Base-by-base conservation (phyloP, 2,113 vertebrate genomes). In the Muntiacus muntjak region DNA sequence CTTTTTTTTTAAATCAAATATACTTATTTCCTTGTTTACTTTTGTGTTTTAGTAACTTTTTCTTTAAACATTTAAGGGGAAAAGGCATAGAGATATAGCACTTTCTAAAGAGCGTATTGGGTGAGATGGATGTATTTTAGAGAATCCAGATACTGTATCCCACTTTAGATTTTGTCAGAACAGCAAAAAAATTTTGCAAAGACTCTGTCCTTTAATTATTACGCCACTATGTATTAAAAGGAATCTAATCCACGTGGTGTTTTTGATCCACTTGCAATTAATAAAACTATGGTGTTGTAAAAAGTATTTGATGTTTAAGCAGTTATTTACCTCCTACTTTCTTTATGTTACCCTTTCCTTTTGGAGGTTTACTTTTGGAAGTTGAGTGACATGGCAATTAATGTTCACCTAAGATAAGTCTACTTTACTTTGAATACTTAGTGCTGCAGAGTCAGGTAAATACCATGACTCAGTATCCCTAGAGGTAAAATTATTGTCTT, bases 121-220 rank as follows among this genome's bases (percentile, higher is more conserved):
- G 43, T 58, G 43, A 62, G 11, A 74, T 47, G 2, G 3, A n/a
- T 52, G 45, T 64, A 47, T 83, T 86, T 95, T 87, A 83, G 55
- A 90, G 47, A 88, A 88, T 91, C 76, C 28, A 86, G 28, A 79
- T 76, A 76, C 28, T 86, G 11, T n/a, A 62, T 71, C 45, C 52
- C 58, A 86, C 40, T 93, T 91, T 89, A 67, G 40, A 71, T 82
- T 97, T 93, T 67, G 62, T 62, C 36, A 85, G 19, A 67, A 92
- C 71, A 89, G 92, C 79, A 96, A 95, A 95, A 3, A 1, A 52
- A 97, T 71, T 92, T 97, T 94, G 21, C 25, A 95, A 92, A 95
- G n/a, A 82, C 25, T 47, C 54, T 98, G 36, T 93, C 30, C 36
- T 96, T 96, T 94, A 96, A 94, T 97, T 95, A 97, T 91, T 71